A percentile compares a stretch with the other conserved stretches of the same genome.
Conservation (phyloP, 2,113 vertebrate genomes). For the Uropsilus gracilis region DNA sequence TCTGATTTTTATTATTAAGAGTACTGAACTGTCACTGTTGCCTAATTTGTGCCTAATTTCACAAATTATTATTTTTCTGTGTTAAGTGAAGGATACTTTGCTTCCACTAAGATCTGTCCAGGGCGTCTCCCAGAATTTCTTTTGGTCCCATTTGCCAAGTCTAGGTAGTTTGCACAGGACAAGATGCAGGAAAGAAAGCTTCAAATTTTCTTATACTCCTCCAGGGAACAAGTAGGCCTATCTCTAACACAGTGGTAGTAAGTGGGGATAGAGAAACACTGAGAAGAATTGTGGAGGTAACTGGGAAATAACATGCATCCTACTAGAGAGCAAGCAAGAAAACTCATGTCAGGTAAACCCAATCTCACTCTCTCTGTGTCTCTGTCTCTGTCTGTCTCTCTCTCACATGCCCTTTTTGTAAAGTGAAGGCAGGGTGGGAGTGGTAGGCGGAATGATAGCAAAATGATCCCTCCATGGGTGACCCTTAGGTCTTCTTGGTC, state of each 20-base stretch:
- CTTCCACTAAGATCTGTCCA: neutral
- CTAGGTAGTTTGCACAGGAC: neutral
- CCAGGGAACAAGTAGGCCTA: neutral
- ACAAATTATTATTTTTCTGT: neutral
- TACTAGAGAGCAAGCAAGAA: too few relatives aligned
- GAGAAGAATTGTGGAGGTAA: neutral
- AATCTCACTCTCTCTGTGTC: too few relatives aligned
- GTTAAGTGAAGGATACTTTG: neutral
- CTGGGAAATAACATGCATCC: neutral
- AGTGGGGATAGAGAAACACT: neutral
- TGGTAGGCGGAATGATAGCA: neutral
- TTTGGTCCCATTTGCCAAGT: neutral
- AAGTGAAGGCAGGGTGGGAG: neutral
- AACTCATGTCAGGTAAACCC: too few relatives aligned
- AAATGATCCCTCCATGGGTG: neutral
- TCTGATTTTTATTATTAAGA: neutral
- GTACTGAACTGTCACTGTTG: neutral
- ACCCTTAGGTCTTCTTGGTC: neutral
- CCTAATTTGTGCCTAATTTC: neutral
- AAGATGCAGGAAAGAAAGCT: neutral
- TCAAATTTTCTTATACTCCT: neutral
- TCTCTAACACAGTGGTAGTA: neutral
- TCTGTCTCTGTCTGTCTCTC: neutral
- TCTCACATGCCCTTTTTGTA: neutral
- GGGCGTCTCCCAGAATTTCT: neutral